These are phyloP conservation scores for Drosophila meridionalis DNA, from an alignment of 2,888 invertebrate species.

Conservation along the genomic window DNA sequence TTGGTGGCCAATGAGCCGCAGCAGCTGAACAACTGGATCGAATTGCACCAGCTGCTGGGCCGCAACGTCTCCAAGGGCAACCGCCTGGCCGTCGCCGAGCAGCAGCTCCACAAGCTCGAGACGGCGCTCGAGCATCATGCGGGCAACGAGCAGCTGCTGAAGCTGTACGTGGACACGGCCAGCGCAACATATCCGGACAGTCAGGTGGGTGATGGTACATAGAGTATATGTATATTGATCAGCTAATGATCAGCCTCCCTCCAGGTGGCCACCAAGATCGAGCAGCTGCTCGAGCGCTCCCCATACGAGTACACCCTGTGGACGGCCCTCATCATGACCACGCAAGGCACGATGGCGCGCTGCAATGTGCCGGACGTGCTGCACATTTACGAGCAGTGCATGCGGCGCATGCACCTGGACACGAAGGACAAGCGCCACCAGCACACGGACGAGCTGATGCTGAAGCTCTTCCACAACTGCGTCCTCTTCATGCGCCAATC, in stretches of 20 bases:
- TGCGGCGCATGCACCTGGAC: conserved; percentile 83
- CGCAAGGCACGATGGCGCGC: conserved; percentile 87
- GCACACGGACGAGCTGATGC: conserved; percentile 74
- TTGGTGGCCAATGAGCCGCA: conserved; percentile 33
- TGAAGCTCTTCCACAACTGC: conserved; percentile 86
- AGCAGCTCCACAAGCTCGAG: conserved; percentile 88
- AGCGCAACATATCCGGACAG: conserved; percentile 87
- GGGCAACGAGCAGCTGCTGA: conserved; percentile 86
- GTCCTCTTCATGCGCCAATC: conserved; percentile 88
- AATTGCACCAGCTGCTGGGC: conserved; percentile 87
- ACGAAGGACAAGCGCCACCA: conserved; percentile 44
- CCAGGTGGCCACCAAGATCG: conserved; percentile 85
- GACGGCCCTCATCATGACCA: conserved; percentile 83
- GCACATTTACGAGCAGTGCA: conserved; percentile 86
- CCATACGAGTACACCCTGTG: conserved; percentile 83
- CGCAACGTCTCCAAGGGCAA: conserved; percentile 76
- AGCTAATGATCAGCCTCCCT: background rate
- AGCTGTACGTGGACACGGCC: conserved; percentile 82
- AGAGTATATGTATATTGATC: background rate
- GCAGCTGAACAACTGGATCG: conserved; percentile 87
- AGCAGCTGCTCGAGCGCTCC: conserved; percentile 72
- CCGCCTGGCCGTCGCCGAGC: conserved; percentile 84
- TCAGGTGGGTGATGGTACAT: conserved; percentile 85
- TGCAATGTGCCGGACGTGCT: conserved; percentile 87
- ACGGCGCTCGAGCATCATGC: conserved; percentile 87